These are phyloP conservation scores for Dioctria linearis DNA, from an alignment of 2,888 invertebrate species.

Conservation along the genomic window DNA sequence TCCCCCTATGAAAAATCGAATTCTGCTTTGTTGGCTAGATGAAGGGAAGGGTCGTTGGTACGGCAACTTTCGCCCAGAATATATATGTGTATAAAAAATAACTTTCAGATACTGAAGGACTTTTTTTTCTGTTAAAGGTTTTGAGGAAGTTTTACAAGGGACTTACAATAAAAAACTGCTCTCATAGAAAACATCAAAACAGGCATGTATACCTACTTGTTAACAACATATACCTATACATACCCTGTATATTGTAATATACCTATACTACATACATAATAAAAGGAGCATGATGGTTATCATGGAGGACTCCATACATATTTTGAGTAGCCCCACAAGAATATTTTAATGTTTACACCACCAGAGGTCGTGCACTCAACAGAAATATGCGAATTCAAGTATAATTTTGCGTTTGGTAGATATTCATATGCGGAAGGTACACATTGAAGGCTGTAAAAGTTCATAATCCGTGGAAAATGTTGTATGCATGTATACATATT, in stretches of 20 bases:
- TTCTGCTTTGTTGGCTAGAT: slow-evolving; percentile 5
- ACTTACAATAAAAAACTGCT: slow-evolving; percentile 31
- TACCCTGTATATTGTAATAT: not conserved
- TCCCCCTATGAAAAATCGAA: slow-evolving; percentile 38
- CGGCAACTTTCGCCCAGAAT: slow-evolving; percentile 8
- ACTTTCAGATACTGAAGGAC: slow-evolving; percentile 10
- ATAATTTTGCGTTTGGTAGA: too few species aligned
- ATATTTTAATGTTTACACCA: too few species aligned
- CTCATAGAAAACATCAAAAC: slow-evolving; percentile 39
- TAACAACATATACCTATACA: slow-evolving; percentile 18
- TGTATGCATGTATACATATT: too few species aligned
- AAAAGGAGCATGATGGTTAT: too few species aligned
- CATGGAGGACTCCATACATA: too few species aligned
- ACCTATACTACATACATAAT: too few species aligned
- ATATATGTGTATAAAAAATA: not conserved
- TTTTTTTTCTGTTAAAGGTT: slow-evolving; percentile 25
- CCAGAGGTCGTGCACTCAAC: too few species aligned
- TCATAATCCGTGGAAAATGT: too few species aligned
- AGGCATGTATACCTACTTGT: slow-evolving; percentile 38
- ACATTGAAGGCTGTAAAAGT: too few species aligned
- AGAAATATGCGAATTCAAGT: too few species aligned
- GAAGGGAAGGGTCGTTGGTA: not conserved
- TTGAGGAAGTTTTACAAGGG: slow-evolving; percentile 37
- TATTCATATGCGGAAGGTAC: too few species aligned
- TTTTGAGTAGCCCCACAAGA: too few species aligned